Base-by-base conservation (phyloP, 2,113 vertebrate genomes). In the Amazona vittata region DNA sequence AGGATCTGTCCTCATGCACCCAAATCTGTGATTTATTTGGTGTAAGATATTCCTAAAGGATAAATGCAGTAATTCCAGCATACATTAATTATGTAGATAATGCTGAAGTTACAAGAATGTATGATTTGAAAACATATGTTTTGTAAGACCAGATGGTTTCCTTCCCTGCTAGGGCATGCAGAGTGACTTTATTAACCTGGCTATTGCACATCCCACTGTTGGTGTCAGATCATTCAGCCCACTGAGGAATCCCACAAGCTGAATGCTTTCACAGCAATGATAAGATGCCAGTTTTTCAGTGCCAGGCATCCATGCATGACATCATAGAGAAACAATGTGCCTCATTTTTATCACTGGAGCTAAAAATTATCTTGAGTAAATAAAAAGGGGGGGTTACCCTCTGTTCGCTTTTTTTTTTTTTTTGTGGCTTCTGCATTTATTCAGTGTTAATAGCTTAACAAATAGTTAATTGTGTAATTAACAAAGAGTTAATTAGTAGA, bases 361-460 rank as follows among this genome's bases (percentile, higher is more conserved):
- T 73, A 43, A 91, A 92, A 94, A n/a, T 52, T 78, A 78, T 68
- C 86, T 76, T 68, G 83, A 82, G 26, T 86, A 83, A 95, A 93
- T 80, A 94, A 73, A 73, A 91, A 53, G 7, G 15, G 29, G n/a
- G n/a, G 12, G 7, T 81, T 82, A 57, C 21, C 50, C 35, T 46
- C 22, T 53, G 29, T 79, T 91, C 78, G 53, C 29, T 26, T 9
- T 62, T 82, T 62, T 35, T 62, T 35, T 35, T 64, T 77, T 62
- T 64, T 77, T 22, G 13, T 73, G 35, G 24, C 49, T 94, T 91
- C 46, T 92, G 37, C 28, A 53, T 93, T 93, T 91, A 81, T 67
- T 90, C 35, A 15, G 4, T 81, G 41, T 77, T 83, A 89, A 90
- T 81, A 90, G 26, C 44, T 90, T 90, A 86, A 62, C 43, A 49